Percentiles rank a stretch among this genome's conserved stretches.
These are phyloP conservation scores for Enteromius afrohamiltoni DNA, from an alignment of 2,797 vertebrate species.

Conservation along the genomic window DNA sequence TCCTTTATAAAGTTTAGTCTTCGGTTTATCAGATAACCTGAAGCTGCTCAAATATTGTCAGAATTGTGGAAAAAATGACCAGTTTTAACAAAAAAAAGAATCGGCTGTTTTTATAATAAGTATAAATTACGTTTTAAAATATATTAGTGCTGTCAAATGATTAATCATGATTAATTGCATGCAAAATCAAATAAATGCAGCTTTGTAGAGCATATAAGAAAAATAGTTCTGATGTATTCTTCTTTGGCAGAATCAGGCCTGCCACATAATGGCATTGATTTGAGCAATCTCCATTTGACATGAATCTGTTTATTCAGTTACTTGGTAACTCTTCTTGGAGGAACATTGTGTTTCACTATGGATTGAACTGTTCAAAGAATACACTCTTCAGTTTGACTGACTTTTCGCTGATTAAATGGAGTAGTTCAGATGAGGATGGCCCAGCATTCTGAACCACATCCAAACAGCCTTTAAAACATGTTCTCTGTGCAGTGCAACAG, in stretches of 20 bases:
- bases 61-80: no score
- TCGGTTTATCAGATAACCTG: background rate
- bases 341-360: background rate
- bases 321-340: background rate
- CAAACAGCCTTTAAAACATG: background rate
- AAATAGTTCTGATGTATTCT: background rate
- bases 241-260: background rate
- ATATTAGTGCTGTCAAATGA: no score
- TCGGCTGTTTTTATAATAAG: no score
- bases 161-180: no score
- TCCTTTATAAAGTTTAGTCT: background rate
- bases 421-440: background rate
- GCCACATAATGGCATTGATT: background rate
- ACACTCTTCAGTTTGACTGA: slow-evolving; percentile 19
- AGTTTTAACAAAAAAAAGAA: no score
- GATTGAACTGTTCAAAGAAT: background rate
- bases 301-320: slow-evolving; percentile 2
- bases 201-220: background rate
- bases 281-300: background rate
- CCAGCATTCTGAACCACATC: background rate
- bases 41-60: background rate
- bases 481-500: background rate
- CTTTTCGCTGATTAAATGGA: no score
- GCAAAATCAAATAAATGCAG: background rate
- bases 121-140: background rate